Evolutionary conservation across 2,113 vertebrate species (phyloP), one percentile per base, ranked within the genome.

Genomic region (Sander vitreus): DNA sequence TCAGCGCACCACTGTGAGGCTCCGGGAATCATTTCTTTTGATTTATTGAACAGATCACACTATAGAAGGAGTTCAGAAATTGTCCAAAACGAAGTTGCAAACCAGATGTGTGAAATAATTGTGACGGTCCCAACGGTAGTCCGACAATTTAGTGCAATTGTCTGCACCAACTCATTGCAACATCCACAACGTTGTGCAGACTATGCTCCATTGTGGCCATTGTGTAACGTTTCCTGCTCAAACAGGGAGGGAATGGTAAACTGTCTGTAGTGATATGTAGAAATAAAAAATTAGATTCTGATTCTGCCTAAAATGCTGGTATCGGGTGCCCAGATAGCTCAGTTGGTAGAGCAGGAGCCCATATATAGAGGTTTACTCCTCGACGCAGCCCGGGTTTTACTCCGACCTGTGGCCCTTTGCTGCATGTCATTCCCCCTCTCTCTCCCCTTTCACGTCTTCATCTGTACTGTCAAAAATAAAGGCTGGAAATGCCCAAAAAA

Each of bases 1-100:
- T 50, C 96, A 91, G 72, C 97, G 97, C 90, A 96, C 96, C 58
- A 97, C 95, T 57, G 98, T 99, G 88, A 96, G 95, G 3, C 33
- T 39, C 16, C 0, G 1, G 3, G 1, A 80, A 18, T 33, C 18
- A n/a, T 27, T 19, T 2, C 43, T 2, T 30, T n/a, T 27, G 27
- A 64, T 70, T 62, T 25, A 19, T 15, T 60, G 47, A 62, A 65
- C 39, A n/a, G 15, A 39, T 43, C 8, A 11, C 60, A 14, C 27
- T 11, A 1, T 30, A 23, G 21, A 53, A 7, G 27, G 7, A 23
- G n/a, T 27, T 25, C 6, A 58, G 9, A 3, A 27, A 59, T 5
- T 16, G 48, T 64, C 6, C 6, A 16, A 25, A 68, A 59, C 16
- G 16, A 68, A 50, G 45, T 8, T 39, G 16, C 14, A 48, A 4